These are phyloP conservation scores for Zaprionus vittiger DNA, from an alignment of 1,140 invertebrate species.

Conservation along the genomic window DNA sequence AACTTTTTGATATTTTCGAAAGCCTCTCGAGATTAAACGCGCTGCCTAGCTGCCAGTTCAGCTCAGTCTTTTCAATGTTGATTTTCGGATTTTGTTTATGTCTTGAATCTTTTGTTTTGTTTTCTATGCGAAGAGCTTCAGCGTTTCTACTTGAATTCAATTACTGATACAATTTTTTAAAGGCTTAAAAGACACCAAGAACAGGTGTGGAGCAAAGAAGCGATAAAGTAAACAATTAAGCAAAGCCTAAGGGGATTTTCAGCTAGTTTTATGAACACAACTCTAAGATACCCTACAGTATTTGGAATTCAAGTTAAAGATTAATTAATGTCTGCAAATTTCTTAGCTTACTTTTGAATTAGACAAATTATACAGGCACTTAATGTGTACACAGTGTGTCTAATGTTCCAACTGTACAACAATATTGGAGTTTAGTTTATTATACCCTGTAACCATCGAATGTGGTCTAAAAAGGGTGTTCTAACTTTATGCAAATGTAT, in stretches of 20 bases:
- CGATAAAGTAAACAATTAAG: conserved; percentile 1
- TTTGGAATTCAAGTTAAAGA: not conserved
- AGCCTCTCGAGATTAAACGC: conserved; percentile 49
- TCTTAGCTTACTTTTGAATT: not conserved
- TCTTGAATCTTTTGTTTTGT: conserved; percentile 3
- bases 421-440: not conserved
- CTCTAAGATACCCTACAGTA: not conserved
- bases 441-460: too few relatives aligned
- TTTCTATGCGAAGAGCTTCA: not conserved
- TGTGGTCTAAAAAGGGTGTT: too few relatives aligned
- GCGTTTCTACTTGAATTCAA: conserved; percentile 10
- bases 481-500: too few relatives aligned
- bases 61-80: conserved; percentile 26
- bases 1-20: conserved; percentile 58
- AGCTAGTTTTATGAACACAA: not conserved
- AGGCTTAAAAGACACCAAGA: conserved; percentile 1
- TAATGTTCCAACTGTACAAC: not conserved
- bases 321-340: too few relatives aligned
- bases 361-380: not conserved
- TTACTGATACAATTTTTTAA: conserved; percentile 14
- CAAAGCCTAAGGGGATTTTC: not conserved
- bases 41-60: conserved; percentile 28
- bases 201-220: not conserved
- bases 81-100: conserved; percentile 6
- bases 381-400: not conserved